Evolutionary conservation across 2,888 invertebrate genomes (phyloP).

Genomic region (Silvanus unidentatus): DNA sequence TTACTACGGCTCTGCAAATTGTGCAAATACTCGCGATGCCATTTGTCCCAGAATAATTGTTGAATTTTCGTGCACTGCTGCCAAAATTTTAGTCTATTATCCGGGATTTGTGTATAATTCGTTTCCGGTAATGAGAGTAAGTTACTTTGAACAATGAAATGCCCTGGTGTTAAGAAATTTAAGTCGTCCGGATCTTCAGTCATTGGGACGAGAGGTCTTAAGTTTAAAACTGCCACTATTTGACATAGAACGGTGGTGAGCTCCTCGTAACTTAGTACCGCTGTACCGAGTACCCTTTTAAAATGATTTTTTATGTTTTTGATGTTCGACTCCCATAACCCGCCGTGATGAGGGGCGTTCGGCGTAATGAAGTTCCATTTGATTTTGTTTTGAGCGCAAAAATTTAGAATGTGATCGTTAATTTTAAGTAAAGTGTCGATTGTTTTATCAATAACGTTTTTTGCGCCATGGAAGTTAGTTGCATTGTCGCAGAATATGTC

Average conservation of each 20-base stretch:
- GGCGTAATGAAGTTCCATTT: too few relatives aligned
- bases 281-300: too few relatives aligned
- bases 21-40: constrained; percentile 24
- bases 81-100: constrained; percentile 17
- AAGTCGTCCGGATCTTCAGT: constrained; percentile 15
- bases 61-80: constrained; percentile 19
- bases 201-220: constrained; percentile 22
- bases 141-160: constrained; percentile 15
- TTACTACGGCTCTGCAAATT: constrained; percentile 19
- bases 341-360: too few relatives aligned
- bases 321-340: too few relatives aligned
- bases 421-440: too few relatives aligned
- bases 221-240: constrained; percentile 29
- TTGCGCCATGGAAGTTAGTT: too few relatives aligned
- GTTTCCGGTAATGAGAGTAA: constrained; percentile 17
- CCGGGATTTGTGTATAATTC: constrained; percentile 9
- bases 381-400: too few relatives aligned
- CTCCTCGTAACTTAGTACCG: too few relatives aligned
- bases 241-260: constrained; percentile 23
- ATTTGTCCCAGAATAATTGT: constrained; percentile 22
- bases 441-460: too few relatives aligned
- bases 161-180: constrained; percentile 16
- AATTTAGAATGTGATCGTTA: too few relatives aligned
- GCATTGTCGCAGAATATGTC: too few relatives aligned
- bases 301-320: too few relatives aligned